phyloP scores from a whole-genome alignment of 2,797 vertebrate genomes.

The Lithobates sylvaticus region DNA sequence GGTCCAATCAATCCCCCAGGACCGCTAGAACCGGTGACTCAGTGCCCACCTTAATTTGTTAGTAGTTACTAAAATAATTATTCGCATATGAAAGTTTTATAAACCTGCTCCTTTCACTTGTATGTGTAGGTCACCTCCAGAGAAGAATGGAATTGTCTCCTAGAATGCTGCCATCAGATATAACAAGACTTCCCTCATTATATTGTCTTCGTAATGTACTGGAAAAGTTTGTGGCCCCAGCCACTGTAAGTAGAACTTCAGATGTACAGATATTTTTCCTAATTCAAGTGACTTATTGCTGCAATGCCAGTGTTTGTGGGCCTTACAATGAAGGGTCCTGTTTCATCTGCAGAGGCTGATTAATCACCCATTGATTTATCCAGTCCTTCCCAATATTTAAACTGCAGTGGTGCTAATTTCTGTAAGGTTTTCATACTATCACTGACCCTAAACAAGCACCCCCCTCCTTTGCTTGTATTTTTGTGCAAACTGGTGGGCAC shows the following conservation, averaged over 20 bases:
- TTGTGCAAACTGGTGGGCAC: no score
- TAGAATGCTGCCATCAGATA: background rate
- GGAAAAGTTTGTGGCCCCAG: background rate
- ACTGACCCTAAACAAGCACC: no score
- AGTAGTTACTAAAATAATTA: background rate
- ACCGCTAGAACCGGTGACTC: background rate
- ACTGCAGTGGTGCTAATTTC: no score
- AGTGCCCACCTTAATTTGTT: background rate
- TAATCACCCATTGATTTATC: background rate
- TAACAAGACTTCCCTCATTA: constrained; percentile 12
- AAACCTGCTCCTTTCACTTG: background rate
- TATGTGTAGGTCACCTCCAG: background rate
- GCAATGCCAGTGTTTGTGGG: no score
- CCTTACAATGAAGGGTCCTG: no score
- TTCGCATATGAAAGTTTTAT: background rate
- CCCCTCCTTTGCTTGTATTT: no score
- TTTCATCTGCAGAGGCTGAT: no score
- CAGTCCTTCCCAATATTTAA: no score
- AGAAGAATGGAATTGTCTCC: background rate
- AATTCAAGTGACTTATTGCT: background rate
- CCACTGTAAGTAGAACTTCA: background rate
- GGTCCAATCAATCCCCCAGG: background rate
- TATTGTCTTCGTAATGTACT: background rate
- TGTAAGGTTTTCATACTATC: no score
- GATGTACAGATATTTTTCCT: background rate